A percentile compares a stretch with the other conserved stretches of the same genome.
Evolutionary conservation across 2,888 invertebrate genomes (phyloP).

Genomic region (Coelogynopora nodosa): DNA sequence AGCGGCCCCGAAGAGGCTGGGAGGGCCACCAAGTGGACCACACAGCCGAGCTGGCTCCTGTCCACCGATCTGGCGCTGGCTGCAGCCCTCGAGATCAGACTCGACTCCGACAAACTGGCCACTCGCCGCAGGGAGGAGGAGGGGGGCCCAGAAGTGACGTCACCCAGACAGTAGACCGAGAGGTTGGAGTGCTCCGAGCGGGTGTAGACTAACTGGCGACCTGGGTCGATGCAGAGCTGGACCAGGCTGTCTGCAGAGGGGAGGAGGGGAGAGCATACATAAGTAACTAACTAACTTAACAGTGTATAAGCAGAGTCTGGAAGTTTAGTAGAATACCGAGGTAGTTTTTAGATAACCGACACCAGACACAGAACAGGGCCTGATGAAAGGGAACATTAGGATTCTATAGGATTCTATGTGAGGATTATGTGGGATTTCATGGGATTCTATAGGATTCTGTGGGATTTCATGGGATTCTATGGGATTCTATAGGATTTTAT

Average conservation of each 20-base stretch:
- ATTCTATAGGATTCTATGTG: no score
- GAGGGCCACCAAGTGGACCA: not conserved
- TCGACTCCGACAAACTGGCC: conserved; percentile 33
- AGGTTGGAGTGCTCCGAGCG: conserved; percentile 71
- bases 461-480: no score
- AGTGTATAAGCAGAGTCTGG: no score
- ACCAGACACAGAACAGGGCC: no score
- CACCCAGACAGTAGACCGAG: conserved; percentile 31
- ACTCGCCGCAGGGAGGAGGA: conserved; percentile 34
- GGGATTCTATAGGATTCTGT: no score
- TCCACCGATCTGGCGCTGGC: conserved; percentile 38
- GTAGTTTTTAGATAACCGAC: no score
- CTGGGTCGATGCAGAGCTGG: conserved; percentile 80
- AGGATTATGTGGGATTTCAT: no score
- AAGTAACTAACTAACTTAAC: no score
- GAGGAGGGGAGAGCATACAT: no score
- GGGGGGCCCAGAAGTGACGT: conserved; percentile 13
- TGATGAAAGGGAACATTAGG: no score
- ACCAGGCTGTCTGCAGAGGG: conserved; percentile 71
- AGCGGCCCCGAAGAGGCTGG: not conserved
- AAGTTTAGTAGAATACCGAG: no score
- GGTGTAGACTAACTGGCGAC: conserved; percentile 80
- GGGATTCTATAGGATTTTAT: no score
- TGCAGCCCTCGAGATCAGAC: conserved; percentile 44
- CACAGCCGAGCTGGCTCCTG: not conserved